Evolutionary conservation across 1,140 invertebrate species (phyloP), one percentile per base, ranked within the genome.

Genomic region (Wiebesia pumilae): DNA sequence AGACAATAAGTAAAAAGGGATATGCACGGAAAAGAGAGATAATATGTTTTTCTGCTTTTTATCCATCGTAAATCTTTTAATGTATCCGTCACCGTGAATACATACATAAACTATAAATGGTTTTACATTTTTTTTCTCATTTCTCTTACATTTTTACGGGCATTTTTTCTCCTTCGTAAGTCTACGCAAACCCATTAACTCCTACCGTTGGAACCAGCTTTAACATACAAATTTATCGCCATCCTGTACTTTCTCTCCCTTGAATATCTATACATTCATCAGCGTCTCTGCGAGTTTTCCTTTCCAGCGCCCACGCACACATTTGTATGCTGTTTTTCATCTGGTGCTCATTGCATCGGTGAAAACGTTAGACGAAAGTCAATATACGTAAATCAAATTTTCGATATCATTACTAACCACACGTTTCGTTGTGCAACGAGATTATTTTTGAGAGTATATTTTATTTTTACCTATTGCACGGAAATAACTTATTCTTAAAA

Each of bases 1-100:
- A n/a, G n/a, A n/a, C n/a, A n/a, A n/a, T 27, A 62, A 62, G 19
- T 62, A 62, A 62, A 21, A 62, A 47, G 43, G 14, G 14, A 14
- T 4, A 67, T 30, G 24, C 6, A 30, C 6, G 27, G 6, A 38
- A 71, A 38, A 3, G 67, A 38, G 30, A 21, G 9, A 19, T 27
- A 54, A 78, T 54, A 54, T 27, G 9, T 16, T 16, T 1, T n/a
- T 54, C 47, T 16, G 6, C 33, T 75, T 75, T 24, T 43, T 47
- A 47, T 54, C 27, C 10, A 33, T 30, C 51, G 33, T 65, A 80
- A 80, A 80, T 80, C n/a, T 62, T 80, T 7, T 40, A n/a, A 65
- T 38, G 30, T 9, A 30, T 79, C 27, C 77, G 30, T 79, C 14
- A 40, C 21, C 33, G 38, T 24, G 19, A 33, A 73, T 38, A 73